These are phyloP conservation scores for Geococcyx californianus DNA, from an alignment of 2,113 vertebrate species.

Conservation along the genomic window DNA sequence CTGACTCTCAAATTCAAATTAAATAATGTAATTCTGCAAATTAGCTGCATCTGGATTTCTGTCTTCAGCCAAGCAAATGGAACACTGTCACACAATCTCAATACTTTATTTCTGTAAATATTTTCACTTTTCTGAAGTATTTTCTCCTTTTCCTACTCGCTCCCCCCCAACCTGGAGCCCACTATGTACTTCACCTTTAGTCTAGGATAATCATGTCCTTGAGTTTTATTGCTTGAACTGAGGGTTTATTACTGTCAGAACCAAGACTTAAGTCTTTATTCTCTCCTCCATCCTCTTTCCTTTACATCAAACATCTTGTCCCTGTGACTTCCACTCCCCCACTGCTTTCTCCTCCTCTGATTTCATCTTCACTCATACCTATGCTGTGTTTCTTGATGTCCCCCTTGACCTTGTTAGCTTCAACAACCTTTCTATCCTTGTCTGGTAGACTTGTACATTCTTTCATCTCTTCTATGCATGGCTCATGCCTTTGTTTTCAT, in stretches of 20 bases:
- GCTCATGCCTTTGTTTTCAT: conserved; percentile 31
- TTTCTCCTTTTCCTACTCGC: neutral
- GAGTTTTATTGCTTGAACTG: neutral
- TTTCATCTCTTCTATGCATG: neutral
- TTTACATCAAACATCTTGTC: neutral
- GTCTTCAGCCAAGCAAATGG: neutral
- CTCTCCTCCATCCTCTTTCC: neutral
- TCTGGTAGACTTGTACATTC: neutral
- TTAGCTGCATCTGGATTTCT: neutral
- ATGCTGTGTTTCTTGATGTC: neutral
- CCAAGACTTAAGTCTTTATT: neutral
- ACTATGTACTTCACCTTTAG: neutral
- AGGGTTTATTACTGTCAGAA: neutral
- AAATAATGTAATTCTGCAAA: neutral
- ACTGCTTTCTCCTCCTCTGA: neutral
- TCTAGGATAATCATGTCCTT: neutral
- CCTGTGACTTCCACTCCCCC: neutral
- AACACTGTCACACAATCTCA: neutral
- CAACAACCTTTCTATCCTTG: neutral
- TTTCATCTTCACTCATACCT: neutral
- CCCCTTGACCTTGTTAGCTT: neutral
- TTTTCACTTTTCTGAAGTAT: neutral
- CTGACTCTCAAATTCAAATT: neutral
- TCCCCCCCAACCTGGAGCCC: neutral
- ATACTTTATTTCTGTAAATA: neutral